Percentiles rank a stretch among this genome's conserved stretches.
Conservation (phyloP, 2,113 vertebrate species). For the Alces alces region DNA sequence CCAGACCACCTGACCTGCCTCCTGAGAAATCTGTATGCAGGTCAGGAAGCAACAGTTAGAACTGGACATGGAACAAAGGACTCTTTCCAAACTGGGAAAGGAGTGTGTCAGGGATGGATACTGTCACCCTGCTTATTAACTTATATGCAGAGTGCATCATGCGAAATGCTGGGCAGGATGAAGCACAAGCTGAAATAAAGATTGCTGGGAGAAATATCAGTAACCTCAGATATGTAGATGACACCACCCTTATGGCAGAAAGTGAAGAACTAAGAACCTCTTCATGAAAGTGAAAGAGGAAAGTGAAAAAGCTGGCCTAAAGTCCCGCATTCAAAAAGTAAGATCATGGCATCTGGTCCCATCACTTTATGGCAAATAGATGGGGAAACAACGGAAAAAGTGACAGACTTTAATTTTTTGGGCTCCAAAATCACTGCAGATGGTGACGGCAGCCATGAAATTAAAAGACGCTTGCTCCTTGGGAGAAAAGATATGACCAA, state of each 20-base stretch:
- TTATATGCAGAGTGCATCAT: background rate
- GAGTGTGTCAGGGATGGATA: background rate
- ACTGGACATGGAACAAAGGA: background rate
- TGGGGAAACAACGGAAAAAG: background rate
- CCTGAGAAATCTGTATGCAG: background rate
- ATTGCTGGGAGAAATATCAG: background rate
- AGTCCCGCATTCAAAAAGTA: background rate
- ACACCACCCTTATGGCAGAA: background rate
- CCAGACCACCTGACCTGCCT: background rate
- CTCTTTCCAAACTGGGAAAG: background rate
- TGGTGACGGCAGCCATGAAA: background rate
- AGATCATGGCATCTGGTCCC: background rate
- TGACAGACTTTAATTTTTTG: background rate
- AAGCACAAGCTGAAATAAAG: background rate
- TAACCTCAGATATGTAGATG: background rate
- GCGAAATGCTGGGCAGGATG: background rate
- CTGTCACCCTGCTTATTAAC: background rate
- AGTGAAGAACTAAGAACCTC: background rate
- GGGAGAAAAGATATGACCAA: background rate
- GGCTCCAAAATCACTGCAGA: background rate
- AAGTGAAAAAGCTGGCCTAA: background rate
- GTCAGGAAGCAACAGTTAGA: background rate
- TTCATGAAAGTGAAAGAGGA: background rate
- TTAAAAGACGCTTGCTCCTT: background rate
- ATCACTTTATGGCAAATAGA: background rate